phyloP scores from a whole-genome alignment of 2,797 vertebrate species.

The Miichthys miiuy region DNA sequence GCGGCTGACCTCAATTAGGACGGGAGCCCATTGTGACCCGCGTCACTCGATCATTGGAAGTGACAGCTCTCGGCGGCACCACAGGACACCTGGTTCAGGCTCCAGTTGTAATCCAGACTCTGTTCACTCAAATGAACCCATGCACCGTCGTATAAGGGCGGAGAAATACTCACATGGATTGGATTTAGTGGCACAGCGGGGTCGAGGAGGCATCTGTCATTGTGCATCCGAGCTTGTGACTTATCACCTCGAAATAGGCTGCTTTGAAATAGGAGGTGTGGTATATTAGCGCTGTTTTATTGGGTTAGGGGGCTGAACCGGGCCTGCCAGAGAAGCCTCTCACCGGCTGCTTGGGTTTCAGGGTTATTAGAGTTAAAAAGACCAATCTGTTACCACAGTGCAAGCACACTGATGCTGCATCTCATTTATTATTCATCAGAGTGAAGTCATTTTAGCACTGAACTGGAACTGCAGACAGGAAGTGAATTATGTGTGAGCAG shows the following conservation, averaged over 20 bases:
- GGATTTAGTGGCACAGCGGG: not conserved
- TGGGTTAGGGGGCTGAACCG: conserved; percentile 19
- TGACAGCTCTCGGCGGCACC: conserved; percentile 8
- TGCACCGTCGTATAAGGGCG: not conserved
- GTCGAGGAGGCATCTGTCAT: conserved; percentile 8
- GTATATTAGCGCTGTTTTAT: conserved; percentile 27
- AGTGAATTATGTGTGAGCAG: not conserved
- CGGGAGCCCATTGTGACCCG: conserved; percentile 23
- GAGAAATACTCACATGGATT: not conserved
- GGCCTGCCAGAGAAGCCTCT: not conserved
- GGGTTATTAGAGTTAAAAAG: not conserved
- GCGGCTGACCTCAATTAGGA: conserved; percentile 42
- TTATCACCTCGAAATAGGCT: conserved; percentile 42
- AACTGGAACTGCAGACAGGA: not conserved
- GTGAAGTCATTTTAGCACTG: not conserved
- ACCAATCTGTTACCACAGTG: not conserved
- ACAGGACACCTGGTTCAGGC: conserved; percentile 15
- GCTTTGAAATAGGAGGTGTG: conserved; percentile 48
- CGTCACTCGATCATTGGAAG: conserved; percentile 35
- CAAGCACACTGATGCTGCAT: not conserved
- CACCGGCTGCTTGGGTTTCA: not conserved
- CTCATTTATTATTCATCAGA: not conserved
- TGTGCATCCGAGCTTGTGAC: conserved; percentile 9
- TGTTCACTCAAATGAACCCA: not conserved
- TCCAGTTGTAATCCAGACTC: conserved; percentile 10